A percentile compares a stretch with the other conserved stretches of the same genome.
Conservation (phyloP, 2,113 vertebrate species). For the Malurus melanocephalus region DNA sequence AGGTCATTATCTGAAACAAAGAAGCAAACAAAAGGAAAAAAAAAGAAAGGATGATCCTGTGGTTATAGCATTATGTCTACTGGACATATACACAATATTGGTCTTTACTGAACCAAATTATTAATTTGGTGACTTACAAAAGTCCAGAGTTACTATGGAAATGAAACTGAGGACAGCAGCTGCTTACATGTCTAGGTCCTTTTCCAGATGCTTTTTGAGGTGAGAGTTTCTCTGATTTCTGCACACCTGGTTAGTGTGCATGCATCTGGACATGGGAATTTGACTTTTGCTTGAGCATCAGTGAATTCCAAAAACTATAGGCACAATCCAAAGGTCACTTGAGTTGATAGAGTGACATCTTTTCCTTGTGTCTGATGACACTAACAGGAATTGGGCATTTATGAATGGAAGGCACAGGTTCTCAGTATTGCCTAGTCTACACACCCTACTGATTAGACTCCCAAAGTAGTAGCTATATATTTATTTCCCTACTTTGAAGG, state of each 20-base stretch:
- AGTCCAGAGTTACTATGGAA: neutral
- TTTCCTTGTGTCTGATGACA: neutral
- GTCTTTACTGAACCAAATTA: neutral
- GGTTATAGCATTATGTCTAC: neutral
- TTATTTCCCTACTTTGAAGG: neutral
- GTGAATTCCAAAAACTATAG: neutral
- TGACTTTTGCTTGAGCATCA: neutral
- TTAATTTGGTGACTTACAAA: neutral
- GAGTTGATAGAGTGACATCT: neutral
- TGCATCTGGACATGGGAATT: neutral
- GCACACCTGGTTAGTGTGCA: neutral
- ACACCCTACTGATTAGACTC: neutral
- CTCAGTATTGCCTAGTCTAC: neutral
- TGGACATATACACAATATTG: neutral
- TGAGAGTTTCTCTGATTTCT: neutral
- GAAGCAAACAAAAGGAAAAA: neutral
- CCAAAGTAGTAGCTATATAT: neutral
- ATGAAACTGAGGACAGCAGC: neutral
- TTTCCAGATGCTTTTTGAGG: neutral
- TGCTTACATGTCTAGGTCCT: neutral
- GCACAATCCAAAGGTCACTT: neutral
- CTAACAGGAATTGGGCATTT: neutral
- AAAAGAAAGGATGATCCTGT: neutral
- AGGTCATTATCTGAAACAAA: neutral
- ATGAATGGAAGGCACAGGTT: neutral